These are phyloP conservation scores for Diprion similis DNA, from an alignment of 1,140 invertebrate genomes.

Conservation along the genomic window DNA sequence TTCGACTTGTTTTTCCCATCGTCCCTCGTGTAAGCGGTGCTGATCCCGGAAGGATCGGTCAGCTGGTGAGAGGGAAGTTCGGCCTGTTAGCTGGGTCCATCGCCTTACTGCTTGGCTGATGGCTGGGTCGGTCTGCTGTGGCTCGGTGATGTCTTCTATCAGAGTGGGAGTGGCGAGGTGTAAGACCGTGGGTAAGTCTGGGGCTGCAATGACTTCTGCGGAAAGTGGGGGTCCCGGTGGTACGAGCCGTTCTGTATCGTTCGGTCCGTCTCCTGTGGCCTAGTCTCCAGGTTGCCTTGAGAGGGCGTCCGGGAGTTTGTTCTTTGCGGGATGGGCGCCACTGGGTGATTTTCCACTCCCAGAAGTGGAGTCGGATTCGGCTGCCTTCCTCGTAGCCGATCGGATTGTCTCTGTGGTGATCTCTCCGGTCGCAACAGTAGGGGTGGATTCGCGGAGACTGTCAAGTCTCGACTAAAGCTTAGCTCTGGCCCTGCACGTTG, in stretches of 20 bases:
- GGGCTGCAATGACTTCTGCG: neutral
- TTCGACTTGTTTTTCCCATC: neutral
- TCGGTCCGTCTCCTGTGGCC: neutral
- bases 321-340: conserved; percentile 11
- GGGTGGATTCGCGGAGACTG: too few relatives aligned
- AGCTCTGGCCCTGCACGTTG: too few relatives aligned
- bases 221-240: neutral
- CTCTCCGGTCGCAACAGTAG: too few relatives aligned
- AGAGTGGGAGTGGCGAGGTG: neutral
- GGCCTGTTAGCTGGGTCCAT: neutral
- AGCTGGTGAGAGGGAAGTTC: neutral
- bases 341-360: too few relatives aligned
- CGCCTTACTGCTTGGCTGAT: neutral
- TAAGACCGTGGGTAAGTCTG: neutral
- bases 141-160: conserved; percentile 10
- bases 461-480: too few relatives aligned
- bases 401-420: too few relatives aligned
- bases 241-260: neutral
- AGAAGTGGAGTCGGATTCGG: too few relatives aligned
- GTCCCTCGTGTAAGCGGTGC: neutral
- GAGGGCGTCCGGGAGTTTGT: conserved; percentile 38
- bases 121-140: conserved; percentile 14
- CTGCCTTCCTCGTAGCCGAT: too few relatives aligned
- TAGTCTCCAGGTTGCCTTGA: neutral
- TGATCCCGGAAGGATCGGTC: conserved; percentile 7